Conservation (phyloP, 2,888 invertebrate species). For the Drosophila nigricruria region DNA sequence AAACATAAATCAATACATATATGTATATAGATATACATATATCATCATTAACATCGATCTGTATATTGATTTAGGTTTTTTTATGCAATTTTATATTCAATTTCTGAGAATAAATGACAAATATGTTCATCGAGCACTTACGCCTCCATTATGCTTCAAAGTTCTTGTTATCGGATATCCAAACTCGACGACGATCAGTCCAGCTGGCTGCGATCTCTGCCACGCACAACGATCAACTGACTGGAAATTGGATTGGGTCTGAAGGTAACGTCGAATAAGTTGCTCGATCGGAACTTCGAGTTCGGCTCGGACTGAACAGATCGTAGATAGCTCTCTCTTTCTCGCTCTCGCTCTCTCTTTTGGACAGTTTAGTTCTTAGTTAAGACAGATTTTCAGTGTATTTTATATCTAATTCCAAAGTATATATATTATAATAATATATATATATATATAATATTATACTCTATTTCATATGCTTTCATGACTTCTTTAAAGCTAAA, state of each 20-base stretch:
- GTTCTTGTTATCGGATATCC: not conserved
- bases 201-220: not conserved
- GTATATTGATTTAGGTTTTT: not conserved
- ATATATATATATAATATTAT: too few species aligned
- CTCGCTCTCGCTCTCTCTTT: not conserved
- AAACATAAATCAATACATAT: not conserved
- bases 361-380: too few species aligned
- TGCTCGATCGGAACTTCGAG: not conserved
- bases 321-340: not conserved
- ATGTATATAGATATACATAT: not conserved
- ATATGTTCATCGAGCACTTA: not conserved
- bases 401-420: too few species aligned
- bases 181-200: too few species aligned
- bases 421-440: too few species aligned
- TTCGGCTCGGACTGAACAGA: not conserved
- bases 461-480: not conserved
- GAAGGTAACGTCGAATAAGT: not conserved
- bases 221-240: conserved; percentile 11
- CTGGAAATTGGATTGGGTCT: too few species aligned
- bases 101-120: not conserved
- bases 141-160: conserved; percentile 2
- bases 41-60: too few species aligned
- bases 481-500: not conserved
- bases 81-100: not conserved
- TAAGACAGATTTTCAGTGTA: too few species aligned